Conservation (phyloP, 2,797 vertebrate species). For the Oceanodroma leucorhoa region DNA sequence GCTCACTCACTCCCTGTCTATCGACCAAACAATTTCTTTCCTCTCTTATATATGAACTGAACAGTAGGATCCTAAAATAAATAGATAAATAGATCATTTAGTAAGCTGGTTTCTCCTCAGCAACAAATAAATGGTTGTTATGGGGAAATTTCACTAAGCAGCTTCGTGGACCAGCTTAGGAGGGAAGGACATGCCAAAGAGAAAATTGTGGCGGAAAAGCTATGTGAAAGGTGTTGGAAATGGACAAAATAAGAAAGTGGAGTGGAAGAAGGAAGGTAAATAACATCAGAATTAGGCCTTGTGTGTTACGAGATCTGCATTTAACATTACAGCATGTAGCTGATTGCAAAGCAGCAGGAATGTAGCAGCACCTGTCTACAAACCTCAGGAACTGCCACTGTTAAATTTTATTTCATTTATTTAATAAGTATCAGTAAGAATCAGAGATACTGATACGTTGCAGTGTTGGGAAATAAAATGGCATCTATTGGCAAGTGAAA, state of each 20-base stretch:
- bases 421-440: neutral
- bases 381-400: neutral
- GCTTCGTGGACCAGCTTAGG: neutral
- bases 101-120: neutral
- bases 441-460: neutral
- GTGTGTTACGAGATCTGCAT: neutral
- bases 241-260: neutral
- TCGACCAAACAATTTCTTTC: neutral
- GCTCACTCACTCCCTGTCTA: neutral
- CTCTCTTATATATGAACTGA: neutral
- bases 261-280: neutral
- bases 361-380: conserved; percentile 48
- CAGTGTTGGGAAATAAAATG: neutral
- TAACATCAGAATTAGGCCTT: neutral
- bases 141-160: neutral
- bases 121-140: neutral
- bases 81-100: neutral
- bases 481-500: neutral
- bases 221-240: neutral
- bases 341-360: conserved; percentile 14
- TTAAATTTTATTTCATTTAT: neutral
- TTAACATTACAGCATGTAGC: neutral
- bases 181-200: neutral
- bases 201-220: neutral
- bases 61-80: neutral